Conservation (phyloP, 35 echinoderm and acorn worm species). For the Stichopus chloronotus region DNA sequence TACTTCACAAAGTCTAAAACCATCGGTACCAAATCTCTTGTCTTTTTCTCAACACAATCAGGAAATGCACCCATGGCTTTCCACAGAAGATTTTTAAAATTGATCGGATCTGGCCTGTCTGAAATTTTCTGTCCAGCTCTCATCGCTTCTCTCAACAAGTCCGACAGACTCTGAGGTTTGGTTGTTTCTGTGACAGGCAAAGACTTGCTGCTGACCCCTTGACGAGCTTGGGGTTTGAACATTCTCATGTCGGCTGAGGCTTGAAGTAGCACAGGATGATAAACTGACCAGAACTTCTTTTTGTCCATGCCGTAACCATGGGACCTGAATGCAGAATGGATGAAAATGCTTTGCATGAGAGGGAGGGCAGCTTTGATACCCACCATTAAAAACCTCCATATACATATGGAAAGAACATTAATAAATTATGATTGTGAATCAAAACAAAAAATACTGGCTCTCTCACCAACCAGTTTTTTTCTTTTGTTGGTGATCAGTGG, state of each 20-base stretch:
- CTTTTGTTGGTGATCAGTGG: no score
- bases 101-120: conserved; percentile 81
- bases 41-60: conserved; percentile 68
- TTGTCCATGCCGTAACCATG: conserved; percentile 91
- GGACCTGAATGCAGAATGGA: conserved; percentile 56
- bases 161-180: conserved; percentile 17
- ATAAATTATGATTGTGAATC: no score
- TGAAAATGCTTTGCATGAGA: not conserved
- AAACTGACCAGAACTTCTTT: conserved; percentile 74
- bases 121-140: not conserved
- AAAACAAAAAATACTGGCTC: no score
- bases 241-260: conserved; percentile 32
- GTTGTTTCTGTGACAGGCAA: not conserved
- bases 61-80: conserved; percentile 79
- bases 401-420: no score
- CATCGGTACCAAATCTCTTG: conserved; percentile 81
- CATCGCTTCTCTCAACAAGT: conserved; percentile 50
- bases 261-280: conserved; percentile 31
- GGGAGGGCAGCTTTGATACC: not conserved
- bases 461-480: no score
- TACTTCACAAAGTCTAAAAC: conserved; percentile 85
- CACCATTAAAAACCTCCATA: no score
- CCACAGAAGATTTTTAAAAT: conserved; percentile 70
- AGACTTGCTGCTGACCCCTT: not conserved
- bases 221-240: not conserved